Conservation (phyloP, 2,797 vertebrate species). For the Amphiprion clarkii region DNA sequence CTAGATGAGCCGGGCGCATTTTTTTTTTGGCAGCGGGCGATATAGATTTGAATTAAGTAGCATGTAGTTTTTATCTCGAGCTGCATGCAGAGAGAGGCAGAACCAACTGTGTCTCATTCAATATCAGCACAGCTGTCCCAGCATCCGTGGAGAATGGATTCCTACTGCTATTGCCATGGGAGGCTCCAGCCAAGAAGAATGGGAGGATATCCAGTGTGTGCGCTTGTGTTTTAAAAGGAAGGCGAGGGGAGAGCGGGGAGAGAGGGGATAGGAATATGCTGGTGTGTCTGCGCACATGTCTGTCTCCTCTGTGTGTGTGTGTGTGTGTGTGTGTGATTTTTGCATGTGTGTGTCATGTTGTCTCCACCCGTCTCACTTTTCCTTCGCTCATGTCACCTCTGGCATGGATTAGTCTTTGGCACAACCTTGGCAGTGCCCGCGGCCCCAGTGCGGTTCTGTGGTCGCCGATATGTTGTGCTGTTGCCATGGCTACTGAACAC, state of each 20-base stretch:
- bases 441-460: constrained; percentile 81
- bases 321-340: constrained; percentile 22
- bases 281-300: constrained; percentile 47
- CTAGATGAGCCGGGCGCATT: constrained; percentile 67
- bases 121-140: constrained; percentile 87
- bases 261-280: constrained; percentile 57
- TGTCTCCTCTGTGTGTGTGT: constrained; percentile 24
- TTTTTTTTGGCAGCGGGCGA: constrained; percentile 67
- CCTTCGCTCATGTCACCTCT: constrained; percentile 86
- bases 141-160: constrained; percentile 89
- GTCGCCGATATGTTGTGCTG: constrained; percentile 86
- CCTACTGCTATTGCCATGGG: constrained; percentile 85
- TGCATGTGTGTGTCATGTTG: constrained; percentile 66
- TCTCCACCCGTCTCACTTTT: constrained; percentile 79
- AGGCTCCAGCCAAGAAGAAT: constrained; percentile 87
- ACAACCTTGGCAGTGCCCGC: constrained; percentile 78
- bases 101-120: constrained; percentile 82
- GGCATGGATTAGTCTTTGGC: constrained; percentile 87
- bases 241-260: constrained; percentile 69
- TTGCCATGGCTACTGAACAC: constrained; percentile 83
- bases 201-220: constrained; percentile 88
- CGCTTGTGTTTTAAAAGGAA: constrained; percentile 73
- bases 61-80: constrained; percentile 84
- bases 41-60: constrained; percentile 82
- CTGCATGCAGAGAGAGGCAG: constrained; percentile 79